Evolutionary conservation across 2,888 invertebrate genomes (phyloP).

Genomic region (Atethmia centrago): DNA sequence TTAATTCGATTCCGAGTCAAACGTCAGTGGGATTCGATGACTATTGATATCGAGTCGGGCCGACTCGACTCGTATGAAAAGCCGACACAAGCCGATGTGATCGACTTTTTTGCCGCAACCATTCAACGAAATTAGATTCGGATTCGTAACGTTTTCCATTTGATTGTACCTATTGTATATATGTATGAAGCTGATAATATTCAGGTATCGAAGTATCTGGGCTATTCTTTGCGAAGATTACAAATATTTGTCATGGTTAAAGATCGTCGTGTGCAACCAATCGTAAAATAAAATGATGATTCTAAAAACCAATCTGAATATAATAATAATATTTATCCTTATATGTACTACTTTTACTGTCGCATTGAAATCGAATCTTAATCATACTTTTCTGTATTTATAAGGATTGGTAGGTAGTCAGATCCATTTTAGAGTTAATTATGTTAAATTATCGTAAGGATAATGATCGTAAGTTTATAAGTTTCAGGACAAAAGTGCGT

Average conservation of each 20-base stretch:
- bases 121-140: slow-evolving; percentile 87
- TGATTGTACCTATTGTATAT: slow-evolving; percentile 44
- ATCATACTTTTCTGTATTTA: not conserved
- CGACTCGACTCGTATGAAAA: slow-evolving; percentile 71
- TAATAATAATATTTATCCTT: not conserved
- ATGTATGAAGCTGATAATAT: slow-evolving; percentile 6
- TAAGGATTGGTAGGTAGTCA: not conserved
- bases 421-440: not conserved
- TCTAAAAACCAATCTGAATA: slow-evolving; percentile 7
- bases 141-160: slow-evolving; percentile 79
- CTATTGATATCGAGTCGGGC: slow-evolving; percentile 82
- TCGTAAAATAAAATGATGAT: not conserved
- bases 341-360: not conserved
- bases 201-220: slow-evolving; percentile 19
- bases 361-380: slow-evolving; percentile 4
- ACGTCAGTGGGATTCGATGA: slow-evolving; percentile 79
- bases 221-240: slow-evolving; percentile 14
- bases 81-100: slow-evolving; percentile 85
- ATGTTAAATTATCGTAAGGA: not conserved
- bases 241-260: not conserved
- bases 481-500: not conserved
- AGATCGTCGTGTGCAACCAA: not conserved
- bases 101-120: slow-evolving; percentile 84
- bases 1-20: slow-evolving; percentile 83
- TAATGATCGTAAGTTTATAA: no score